These are phyloP conservation scores for Syngnathus acus DNA, from an alignment of 2,797 vertebrate species.

Conservation along the genomic window DNA sequence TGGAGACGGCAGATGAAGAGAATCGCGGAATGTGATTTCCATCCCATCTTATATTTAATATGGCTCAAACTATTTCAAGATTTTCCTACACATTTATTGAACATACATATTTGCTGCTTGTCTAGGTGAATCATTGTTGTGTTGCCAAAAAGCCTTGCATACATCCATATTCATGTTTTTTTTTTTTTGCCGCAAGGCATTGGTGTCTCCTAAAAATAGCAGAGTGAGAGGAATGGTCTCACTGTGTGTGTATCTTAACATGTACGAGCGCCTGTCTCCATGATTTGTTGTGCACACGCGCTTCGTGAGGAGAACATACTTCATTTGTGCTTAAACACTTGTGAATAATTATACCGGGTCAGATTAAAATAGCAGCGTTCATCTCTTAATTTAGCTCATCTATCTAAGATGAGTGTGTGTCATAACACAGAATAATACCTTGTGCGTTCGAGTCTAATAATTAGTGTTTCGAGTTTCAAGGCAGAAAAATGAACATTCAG, in stretches of 20 bases:
- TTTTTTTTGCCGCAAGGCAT: slow-evolving; percentile 70
- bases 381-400: slow-evolving; percentile 8
- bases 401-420: not conserved
- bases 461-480: not conserved
- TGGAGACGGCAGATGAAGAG: not conserved
- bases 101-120: slow-evolving; percentile 55
- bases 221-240: slow-evolving; percentile 67
- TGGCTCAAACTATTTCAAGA: slow-evolving; percentile 22
- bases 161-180: slow-evolving; percentile 79
- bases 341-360: slow-evolving; percentile 42
- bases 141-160: slow-evolving; percentile 61
- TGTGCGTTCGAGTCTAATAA: not conserved
- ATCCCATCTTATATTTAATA: not conserved
- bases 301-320: slow-evolving; percentile 36
- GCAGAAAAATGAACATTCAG: not conserved
- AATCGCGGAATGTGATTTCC: not conserved
- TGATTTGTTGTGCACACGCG: slow-evolving; percentile 65
- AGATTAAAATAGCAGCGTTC: slow-evolving; percentile 25
- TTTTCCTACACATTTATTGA: slow-evolving; percentile 41
- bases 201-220: slow-evolving; percentile 79
- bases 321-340: slow-evolving; percentile 21
- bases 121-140: slow-evolving; percentile 67
- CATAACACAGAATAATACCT: not conserved
- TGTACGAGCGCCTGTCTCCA: slow-evolving; percentile 47
- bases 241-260: slow-evolving; percentile 60